Conservation (phyloP, 2,888 invertebrate genomes). For the Cosmia trapezina region DNA sequence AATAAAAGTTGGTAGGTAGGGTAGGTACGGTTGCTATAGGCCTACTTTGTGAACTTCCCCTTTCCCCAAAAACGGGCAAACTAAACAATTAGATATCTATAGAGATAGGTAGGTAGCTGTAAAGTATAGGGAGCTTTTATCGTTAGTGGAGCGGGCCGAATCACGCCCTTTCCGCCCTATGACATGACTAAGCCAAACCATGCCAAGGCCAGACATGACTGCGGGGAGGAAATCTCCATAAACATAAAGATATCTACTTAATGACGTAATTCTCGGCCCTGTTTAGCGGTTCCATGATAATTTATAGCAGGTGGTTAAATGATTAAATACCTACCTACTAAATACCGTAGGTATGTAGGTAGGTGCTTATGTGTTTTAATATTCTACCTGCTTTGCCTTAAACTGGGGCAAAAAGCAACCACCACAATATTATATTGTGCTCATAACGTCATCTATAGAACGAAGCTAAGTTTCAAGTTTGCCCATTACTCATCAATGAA, state of each 20-base stretch:
- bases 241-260: slow-evolving; percentile 30
- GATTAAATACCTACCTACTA: background rate
- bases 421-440: slow-evolving; percentile 10
- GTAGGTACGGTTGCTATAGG: background rate
- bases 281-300: slow-evolving; percentile 25
- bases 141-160: slow-evolving; percentile 31
- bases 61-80: background rate
- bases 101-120: slow-evolving; percentile 1
- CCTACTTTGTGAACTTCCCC: background rate
- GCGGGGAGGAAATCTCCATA: slow-evolving; percentile 60
- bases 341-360: too few relatives aligned
- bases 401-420: slow-evolving; percentile 25
- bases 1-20: background rate
- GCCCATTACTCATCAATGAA: slow-evolving; percentile 48
- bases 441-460: slow-evolving; percentile 42
- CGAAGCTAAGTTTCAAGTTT: slow-evolving; percentile 29
- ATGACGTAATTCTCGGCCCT: slow-evolving; percentile 48
- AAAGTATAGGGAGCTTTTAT: slow-evolving; percentile 3
- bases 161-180: slow-evolving; percentile 56
- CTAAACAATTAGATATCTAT: slow-evolving; percentile 22
- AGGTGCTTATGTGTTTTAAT: background rate
- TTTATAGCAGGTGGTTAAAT: slow-evolving; percentile 20
- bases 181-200: slow-evolving; percentile 53
- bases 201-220: slow-evolving; percentile 64
- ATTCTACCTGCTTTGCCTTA: background rate